Conservation (phyloP, 2,888 invertebrate species). For the Ochropleura plecta region DNA sequence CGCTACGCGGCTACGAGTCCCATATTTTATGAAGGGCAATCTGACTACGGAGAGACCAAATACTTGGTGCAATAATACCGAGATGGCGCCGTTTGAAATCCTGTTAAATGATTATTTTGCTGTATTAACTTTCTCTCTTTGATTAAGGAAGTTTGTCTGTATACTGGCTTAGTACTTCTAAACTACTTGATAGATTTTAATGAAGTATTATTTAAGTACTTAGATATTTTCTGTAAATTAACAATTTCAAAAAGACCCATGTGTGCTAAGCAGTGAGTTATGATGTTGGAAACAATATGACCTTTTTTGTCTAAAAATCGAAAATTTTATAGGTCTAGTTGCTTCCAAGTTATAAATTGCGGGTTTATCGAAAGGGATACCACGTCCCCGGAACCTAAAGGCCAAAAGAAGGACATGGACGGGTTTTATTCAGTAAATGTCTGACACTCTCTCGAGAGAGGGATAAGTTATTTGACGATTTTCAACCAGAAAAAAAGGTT, state of each 20-base stretch:
- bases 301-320: too few species aligned
- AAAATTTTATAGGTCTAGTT: too few species aligned
- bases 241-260: neutral
- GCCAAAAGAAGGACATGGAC: too few species aligned
- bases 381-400: too few species aligned
- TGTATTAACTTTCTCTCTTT: neutral
- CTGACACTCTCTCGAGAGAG: too few species aligned
- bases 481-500: too few species aligned
- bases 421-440: too few species aligned
- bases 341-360: too few species aligned
- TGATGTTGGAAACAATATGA: neutral
- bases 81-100: conserved; percentile 44
- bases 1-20: conserved; percentile 1
- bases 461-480: too few species aligned
- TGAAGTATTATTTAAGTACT: neutral
- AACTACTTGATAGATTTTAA: neutral
- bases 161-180: neutral
- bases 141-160: too few species aligned
- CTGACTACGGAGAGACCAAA: neutral
- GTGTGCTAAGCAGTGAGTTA: neutral
- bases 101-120: neutral
- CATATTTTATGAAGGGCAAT: neutral
- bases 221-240: neutral
- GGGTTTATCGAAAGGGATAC: too few species aligned
- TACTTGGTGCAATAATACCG: neutral